Conservation (phyloP, 2,888 invertebrate genomes). For the Ceriagrion tenellum region DNA sequence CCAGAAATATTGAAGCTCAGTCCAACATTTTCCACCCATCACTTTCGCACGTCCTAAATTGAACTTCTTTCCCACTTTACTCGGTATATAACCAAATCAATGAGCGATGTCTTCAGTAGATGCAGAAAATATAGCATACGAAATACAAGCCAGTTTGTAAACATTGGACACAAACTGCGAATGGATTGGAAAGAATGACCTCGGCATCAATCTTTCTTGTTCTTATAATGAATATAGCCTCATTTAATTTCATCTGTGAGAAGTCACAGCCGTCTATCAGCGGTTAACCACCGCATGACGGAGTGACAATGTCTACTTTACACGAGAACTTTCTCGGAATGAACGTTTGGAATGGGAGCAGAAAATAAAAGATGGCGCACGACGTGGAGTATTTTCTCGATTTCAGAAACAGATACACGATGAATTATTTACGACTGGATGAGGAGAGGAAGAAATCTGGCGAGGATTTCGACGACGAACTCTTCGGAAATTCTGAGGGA, state of each 20-base stretch:
- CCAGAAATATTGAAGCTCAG: no score
- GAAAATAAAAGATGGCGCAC: not conserved
- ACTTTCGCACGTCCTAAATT: no score
- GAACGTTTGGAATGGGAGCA: not conserved
- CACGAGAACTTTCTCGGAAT: not conserved
- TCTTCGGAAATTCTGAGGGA: not conserved
- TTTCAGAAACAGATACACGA: slow-evolving; percentile 6
- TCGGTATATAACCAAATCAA: no score
- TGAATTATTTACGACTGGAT: slow-evolving; percentile 48
- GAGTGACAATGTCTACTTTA: not conserved
- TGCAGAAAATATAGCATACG: no score
- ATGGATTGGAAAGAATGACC: not conserved
- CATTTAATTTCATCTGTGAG: not conserved
- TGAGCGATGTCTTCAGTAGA: no score
- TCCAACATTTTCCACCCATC: no score
- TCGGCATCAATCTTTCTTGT: not conserved
- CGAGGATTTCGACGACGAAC: not conserved
- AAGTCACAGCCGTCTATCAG: not conserved
- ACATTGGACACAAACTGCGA: not conserved
- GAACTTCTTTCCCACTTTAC: no score
- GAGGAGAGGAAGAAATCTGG: not conserved
- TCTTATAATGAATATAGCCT: not conserved
- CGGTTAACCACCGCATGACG: not conserved
- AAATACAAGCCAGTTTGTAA: no score
- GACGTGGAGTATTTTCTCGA: not conserved